These are phyloP conservation scores for Homalodisca vitripennis DNA, from an alignment of 1,140 invertebrate species.

Conservation along the genomic window DNA sequence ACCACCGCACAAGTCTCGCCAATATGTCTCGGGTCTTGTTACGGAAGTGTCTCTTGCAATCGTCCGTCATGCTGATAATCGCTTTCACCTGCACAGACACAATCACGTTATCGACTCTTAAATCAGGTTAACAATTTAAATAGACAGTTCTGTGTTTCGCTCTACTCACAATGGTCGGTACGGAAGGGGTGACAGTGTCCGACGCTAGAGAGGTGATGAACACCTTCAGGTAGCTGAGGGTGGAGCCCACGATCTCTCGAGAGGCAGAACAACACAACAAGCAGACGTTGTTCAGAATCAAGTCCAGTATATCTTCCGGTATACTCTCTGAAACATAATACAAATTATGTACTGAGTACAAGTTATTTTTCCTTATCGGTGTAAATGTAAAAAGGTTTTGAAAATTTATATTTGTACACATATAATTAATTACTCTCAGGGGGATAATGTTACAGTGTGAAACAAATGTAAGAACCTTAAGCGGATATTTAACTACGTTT, in stretches of 20 bases:
- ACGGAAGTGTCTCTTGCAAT: slow-evolving; percentile 80
- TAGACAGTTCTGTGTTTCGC: not conserved
- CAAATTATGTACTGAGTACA: too few relatives aligned
- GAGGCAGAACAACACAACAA: slow-evolving; percentile 59
- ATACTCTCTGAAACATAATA: slow-evolving; percentile 55
- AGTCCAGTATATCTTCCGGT: slow-evolving; percentile 61
- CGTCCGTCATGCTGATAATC: slow-evolving; percentile 74
- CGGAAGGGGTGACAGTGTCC: slow-evolving; percentile 56
- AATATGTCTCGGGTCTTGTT: slow-evolving; percentile 81
- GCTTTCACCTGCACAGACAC: slow-evolving; percentile 61
- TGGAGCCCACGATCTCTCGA: slow-evolving; percentile 69
- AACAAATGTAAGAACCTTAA: too few relatives aligned
- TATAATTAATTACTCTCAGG: slow-evolving; percentile 1
- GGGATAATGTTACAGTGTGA: too few relatives aligned
- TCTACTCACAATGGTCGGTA: slow-evolving; percentile 62
- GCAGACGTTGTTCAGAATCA: slow-evolving; percentile 68
- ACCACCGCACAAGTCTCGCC: slow-evolving; percentile 76
- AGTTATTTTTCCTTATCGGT: not conserved
- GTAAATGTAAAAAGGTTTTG: not conserved
- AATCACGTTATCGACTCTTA: too few relatives aligned
- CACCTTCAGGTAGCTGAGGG: slow-evolving; percentile 76
- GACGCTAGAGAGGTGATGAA: slow-evolving; percentile 54
- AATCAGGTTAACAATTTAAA: slow-evolving; percentile 32
- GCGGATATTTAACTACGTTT: too few relatives aligned
- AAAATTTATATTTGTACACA: not conserved